These are phyloP conservation scores for Stylophora pistillata DNA, from an alignment of 64 coral and sea anemone genomes.

Conservation along the genomic window DNA sequence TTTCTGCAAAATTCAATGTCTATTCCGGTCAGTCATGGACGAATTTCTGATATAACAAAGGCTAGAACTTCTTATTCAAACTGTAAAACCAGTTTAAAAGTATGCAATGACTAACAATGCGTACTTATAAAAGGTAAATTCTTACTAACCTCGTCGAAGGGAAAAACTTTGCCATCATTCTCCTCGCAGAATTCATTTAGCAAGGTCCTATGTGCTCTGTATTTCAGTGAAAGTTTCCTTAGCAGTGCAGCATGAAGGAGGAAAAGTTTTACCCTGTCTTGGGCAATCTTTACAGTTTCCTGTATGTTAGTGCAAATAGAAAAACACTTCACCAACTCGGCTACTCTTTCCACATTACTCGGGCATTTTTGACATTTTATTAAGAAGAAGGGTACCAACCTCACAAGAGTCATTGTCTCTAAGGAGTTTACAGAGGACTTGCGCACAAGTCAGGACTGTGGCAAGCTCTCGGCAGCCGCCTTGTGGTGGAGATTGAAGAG, in stretches of 20 bases:
- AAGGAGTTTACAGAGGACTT: background rate
- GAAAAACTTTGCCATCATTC: background rate
- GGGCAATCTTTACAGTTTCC: background rate
- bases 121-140: too few relatives aligned
- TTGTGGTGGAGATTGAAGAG: constrained; percentile 1
- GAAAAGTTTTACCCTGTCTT: constrained; percentile 8
- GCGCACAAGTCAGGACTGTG: background rate
- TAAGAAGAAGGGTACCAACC: background rate
- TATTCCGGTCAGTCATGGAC: too few relatives aligned
- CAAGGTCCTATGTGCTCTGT: constrained; percentile 3
- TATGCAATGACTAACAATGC: too few relatives aligned
- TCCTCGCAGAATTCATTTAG: background rate
- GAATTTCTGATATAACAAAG: too few relatives aligned
- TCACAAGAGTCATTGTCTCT: too few relatives aligned
- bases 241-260: constrained; percentile 39
- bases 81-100: too few relatives aligned
- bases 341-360: too few relatives aligned
- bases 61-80: too few relatives aligned
- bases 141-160: background rate
- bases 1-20: too few relatives aligned
- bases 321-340: too few relatives aligned
- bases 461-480: background rate
- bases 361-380: too few relatives aligned
- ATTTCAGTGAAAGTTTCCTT: constrained; percentile 28
- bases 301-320: too few relatives aligned